Conservation (phyloP, 2,797 vertebrate species). For the Oreochromis grahami region DNA sequence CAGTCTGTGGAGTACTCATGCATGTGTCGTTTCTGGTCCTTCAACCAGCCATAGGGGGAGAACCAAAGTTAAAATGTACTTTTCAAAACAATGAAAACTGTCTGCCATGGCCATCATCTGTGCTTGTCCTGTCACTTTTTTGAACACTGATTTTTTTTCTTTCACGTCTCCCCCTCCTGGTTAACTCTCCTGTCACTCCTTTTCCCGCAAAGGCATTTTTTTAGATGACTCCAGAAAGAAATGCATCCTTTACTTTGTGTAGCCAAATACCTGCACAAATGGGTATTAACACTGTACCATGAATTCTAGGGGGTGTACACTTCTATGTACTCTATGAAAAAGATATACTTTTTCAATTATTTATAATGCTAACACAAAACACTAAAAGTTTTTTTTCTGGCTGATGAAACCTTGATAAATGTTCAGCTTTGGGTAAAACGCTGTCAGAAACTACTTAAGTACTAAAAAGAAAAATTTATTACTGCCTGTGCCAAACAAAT, state of each 20-base stretch:
- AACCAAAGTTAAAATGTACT: neutral
- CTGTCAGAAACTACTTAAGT: neutral
- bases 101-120: neutral
- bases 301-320: neutral
- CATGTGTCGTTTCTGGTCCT: neutral
- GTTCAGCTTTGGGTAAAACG: neutral
- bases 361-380: neutral
- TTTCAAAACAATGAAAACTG: neutral
- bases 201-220: neutral
- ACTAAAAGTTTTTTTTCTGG: neutral
- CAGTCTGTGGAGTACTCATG: neutral
- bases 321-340: neutral
- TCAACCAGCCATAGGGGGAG: neutral
- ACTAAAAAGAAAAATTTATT: neutral
- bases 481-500: neutral
- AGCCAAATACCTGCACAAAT: neutral
- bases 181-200: neutral
- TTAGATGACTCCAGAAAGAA: neutral
- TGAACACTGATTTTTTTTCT: neutral
- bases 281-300: neutral
- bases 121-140: neutral
- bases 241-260: neutral
- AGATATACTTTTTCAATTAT: neutral
- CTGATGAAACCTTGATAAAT: neutral
- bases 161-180: neutral